These are phyloP conservation scores for Cloeon dipterum DNA, from an alignment of 2,888 invertebrate species.

Conservation along the genomic window DNA sequence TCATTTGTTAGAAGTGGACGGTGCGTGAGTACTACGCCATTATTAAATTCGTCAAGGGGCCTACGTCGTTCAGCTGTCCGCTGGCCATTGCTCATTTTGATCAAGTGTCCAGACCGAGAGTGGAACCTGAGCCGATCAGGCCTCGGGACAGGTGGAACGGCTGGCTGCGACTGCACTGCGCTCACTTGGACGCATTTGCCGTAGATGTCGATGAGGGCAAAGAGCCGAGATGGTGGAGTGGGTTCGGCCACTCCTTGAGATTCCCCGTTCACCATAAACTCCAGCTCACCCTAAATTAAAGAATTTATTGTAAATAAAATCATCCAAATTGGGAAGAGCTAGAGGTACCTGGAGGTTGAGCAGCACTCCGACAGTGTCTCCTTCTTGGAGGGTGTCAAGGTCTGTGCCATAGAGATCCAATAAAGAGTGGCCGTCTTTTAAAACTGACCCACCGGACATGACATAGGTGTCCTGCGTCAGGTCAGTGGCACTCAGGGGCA, in stretches of 20 bases:
- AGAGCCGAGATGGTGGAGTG: constrained; percentile 48
- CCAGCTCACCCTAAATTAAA: constrained; percentile 41
- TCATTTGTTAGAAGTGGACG: constrained; percentile 69
- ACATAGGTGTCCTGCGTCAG: constrained; percentile 72
- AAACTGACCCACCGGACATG: constrained; percentile 66
- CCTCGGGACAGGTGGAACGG: constrained; percentile 16
- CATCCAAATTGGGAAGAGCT: not conserved
- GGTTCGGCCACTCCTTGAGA: constrained; percentile 71
- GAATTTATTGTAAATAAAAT: constrained; percentile 2
- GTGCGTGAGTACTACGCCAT: constrained; percentile 89
- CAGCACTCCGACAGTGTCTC: constrained; percentile 66
- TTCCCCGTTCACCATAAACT: constrained; percentile 73
- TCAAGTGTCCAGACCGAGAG: constrained; percentile 65
- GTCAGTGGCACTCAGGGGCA: constrained; percentile 56
- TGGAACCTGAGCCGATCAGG: constrained; percentile 59
- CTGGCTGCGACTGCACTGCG: constrained; percentile 11
- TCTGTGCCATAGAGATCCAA: constrained; percentile 69
- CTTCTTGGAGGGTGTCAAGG: constrained; percentile 58
- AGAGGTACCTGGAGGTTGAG: constrained; percentile 40
- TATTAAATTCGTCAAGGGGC: constrained; percentile 84
- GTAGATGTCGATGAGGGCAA: constrained; percentile 58
- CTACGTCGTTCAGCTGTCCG: constrained; percentile 67
- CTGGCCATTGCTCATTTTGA: constrained; percentile 52
- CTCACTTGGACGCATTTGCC: constrained; percentile 66
- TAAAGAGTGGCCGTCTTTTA: constrained; percentile 61